Conservation (phyloP, 2,113 vertebrate species). For the Lethenteron reissneri region DNA sequence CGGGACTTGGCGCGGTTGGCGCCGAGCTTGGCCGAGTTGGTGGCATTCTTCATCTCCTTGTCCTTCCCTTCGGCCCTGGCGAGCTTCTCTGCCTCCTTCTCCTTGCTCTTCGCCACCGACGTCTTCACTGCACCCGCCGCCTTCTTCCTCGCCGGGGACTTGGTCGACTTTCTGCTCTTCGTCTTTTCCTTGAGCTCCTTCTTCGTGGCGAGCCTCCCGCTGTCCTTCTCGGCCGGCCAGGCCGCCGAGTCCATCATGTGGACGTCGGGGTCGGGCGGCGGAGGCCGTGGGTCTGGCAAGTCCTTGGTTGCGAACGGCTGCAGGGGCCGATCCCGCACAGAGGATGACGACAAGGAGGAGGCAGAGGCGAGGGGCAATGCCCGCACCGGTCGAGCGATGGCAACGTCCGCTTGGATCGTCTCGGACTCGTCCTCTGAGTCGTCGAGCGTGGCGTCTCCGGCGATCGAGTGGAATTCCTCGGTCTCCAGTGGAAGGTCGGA, state of each 20-base stretch:
- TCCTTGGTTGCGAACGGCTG: slow-evolving; percentile 26
- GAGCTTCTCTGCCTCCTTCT: too few species aligned
- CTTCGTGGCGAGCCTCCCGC: slow-evolving; percentile 45
- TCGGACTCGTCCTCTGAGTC: slow-evolving; percentile 60
- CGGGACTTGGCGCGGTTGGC: too few species aligned
- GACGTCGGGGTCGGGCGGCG: slow-evolving; percentile 59
- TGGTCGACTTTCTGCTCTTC: slow-evolving; percentile 26
- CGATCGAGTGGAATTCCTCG: slow-evolving; percentile 60
- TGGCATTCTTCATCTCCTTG: too few species aligned
- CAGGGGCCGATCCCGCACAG: slow-evolving; percentile 27
- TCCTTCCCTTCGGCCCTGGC: too few species aligned
- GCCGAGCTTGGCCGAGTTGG: too few species aligned
- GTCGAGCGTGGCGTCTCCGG: slow-evolving; percentile 64
- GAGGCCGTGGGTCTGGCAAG: slow-evolving; percentile 61
- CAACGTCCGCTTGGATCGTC: slow-evolving; percentile 67
- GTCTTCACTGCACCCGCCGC: too few species aligned
- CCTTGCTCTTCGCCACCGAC: too few species aligned
- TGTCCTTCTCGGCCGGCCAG: slow-evolving; percentile 34
- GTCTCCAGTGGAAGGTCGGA: slow-evolving; percentile 61
- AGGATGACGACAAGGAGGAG: too few species aligned
- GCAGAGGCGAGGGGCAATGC: too few species aligned
- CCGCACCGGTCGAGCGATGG: slow-evolving; percentile 24
- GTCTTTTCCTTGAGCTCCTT: slow-evolving; percentile 59
- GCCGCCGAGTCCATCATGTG: slow-evolving; percentile 87
- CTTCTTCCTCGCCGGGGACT: too few species aligned